Base-by-base conservation (phyloP, 2,888 invertebrate species). In the Mythimna pallens region DNA sequence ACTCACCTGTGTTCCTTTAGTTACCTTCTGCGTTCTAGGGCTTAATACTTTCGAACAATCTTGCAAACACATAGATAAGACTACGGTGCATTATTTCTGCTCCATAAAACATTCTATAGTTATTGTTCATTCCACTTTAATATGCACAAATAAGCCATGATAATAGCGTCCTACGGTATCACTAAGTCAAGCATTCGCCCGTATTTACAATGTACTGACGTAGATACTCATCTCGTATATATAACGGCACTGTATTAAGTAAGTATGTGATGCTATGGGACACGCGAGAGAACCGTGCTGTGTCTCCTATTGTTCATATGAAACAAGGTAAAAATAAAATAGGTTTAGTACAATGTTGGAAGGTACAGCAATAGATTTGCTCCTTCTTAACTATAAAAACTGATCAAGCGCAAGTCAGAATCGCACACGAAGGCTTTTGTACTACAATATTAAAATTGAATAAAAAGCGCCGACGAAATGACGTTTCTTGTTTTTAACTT, bases 161-260 rank as follows among this genome's bases (percentile, higher is more conserved):
- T 80, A 80, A 59, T 30, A 59, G 75, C 52, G 34, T 80, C 57
- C n/a, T n/a, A 58, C 12, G 34, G 36, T 76, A 80, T 80, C 64
- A 59, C 75, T 75, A 80, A 76, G 81, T 30, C 80, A 75, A 64
- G 36, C 36, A 65, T 68, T 54, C 20, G 58, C 81, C 76, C 52
- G 76, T 80, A 76, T 76, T 54, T 80, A 36, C 58, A 12, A 20
- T 36, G n/a, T 20, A 20, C 25, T 76, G 75, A 76, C 81, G 76
- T 47, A 64, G 22, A 20, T 59, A n/a, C 50, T 52, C 81, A 59
- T 30, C 47, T 75, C 47, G 36, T 75, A 52, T 36, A 25, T 59
- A 34, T 22, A 1, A 17, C 7, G 17, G 17, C 20, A 17, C 17
- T 34, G n/a, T 43, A 68, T 20, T 30, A 14, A 47, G 17, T 57